Evolutionary conservation across 2,888 invertebrate species (phyloP).

Genomic region (Julus scandinavius): DNA sequence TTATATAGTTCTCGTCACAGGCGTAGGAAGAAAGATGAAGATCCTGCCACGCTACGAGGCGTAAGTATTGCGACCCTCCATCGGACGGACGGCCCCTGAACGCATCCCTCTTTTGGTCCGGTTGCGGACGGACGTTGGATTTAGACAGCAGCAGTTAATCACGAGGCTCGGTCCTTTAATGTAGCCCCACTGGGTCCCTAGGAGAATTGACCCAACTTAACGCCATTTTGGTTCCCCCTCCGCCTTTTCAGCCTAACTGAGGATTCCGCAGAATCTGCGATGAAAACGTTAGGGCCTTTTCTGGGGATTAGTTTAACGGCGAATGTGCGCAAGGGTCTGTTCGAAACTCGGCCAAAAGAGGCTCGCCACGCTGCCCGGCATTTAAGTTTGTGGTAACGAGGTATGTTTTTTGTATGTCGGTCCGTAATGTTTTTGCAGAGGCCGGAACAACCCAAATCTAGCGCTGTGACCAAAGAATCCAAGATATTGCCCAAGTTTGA

Average conservation of each 20-base stretch:
- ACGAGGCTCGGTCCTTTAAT: too few species aligned
- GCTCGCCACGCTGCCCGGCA: not conserved
- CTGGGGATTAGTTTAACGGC: too few species aligned
- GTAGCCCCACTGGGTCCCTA: too few species aligned
- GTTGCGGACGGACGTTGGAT: too few species aligned
- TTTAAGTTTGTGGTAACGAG: not conserved
- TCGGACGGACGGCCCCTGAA: not conserved
- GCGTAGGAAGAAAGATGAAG: slow-evolving; percentile 58
- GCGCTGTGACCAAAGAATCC: slow-evolving; percentile 56
- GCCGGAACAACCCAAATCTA: slow-evolving; percentile 49
- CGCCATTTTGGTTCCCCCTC: too few species aligned
- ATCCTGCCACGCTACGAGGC: slow-evolving; percentile 51
- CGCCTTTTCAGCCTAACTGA: too few species aligned
- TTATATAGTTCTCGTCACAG: slow-evolving; percentile 56
- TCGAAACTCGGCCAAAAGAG: not conserved
- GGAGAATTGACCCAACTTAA: too few species aligned
- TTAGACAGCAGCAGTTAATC: too few species aligned
- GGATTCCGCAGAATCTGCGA: too few species aligned
- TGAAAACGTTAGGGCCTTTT: too few species aligned
- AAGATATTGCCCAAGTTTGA: slow-evolving; percentile 65
- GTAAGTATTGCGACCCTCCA: slow-evolving; percentile 47
- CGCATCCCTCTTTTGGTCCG: too few species aligned
- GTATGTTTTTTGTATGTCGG: not conserved
- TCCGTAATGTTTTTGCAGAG: not conserved
- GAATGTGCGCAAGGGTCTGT: not conserved